Evolutionary conservation across 2,888 invertebrate genomes (phyloP), one percentile per base, ranked within the genome.

Genomic region (Caenorhabditis sp.): DNA sequence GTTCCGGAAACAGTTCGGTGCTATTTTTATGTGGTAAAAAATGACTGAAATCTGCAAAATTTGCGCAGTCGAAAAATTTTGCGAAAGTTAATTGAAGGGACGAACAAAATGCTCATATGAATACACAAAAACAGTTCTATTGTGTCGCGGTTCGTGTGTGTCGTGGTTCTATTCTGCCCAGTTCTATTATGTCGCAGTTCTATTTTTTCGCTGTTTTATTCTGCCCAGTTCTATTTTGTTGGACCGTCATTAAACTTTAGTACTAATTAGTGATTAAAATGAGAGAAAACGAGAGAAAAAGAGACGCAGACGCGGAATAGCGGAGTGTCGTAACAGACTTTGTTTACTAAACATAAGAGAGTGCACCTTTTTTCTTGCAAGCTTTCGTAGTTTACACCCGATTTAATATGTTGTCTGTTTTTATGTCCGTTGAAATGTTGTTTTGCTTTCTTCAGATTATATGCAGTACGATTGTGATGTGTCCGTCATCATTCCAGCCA

Each of bases 401-500:
- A 4, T n/a, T n/a, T n/a, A n/a, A n/a, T n/a, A n/a, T n/a, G n/a
- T 22, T n/a, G 35, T 59, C 46, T 46, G 45, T 39, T 59, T 24
- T 24, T 48, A 6, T 15, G 11, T 39, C 45, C 30, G n/a, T 59
- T 35, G 6, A 32, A n/a, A 24, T 0, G 15, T 17, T 35, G 37
- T 48, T 48, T 26, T 7, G 13, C 8, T 2, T 11, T 32, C 22
- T 53, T 53, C 22, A 17, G 22, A 13, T n/a, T 1, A 13, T 22
- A 61, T 55, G 55, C 15, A 52, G 7, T 55, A 46, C 43, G 24
- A 58, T 26, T 61, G 52, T 17, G 74, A 74, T 17, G 66, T 74
- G 52, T 83, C 85, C 5, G 78, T 83, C 17, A 75, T 85, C 8
- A 76, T 86, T 55, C 86, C 86, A 2, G 85, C 85, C 0, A 78